Evolutionary conservation across 2,888 invertebrate species (phyloP).

Genomic region (Zaprionus obscuricornis): DNA sequence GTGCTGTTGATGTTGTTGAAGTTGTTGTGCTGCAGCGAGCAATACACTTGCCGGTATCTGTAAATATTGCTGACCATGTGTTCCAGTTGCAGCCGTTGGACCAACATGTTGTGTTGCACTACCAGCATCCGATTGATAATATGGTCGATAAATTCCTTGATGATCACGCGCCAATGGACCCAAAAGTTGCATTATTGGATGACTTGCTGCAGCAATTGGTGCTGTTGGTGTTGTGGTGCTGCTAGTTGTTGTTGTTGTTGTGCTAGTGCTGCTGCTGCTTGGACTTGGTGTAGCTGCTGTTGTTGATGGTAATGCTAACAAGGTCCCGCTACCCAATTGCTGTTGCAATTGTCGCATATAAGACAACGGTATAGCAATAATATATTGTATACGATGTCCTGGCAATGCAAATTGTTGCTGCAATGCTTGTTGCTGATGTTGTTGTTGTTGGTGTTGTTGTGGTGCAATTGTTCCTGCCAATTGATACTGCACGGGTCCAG

Average conservation of each 20-base stretch:
- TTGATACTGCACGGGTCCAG: slow-evolving; percentile 44
- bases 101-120: slow-evolving; percentile 36
- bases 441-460: slow-evolving; percentile 30
- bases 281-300: slow-evolving; percentile 11
- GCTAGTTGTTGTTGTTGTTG: slow-evolving; percentile 20
- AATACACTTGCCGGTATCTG: slow-evolving; percentile 69
- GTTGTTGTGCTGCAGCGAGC: slow-evolving; percentile 65
- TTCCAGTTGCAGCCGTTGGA: slow-evolving; percentile 28
- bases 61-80: slow-evolving; percentile 57
- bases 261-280: slow-evolving; percentile 1
- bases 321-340: slow-evolving; percentile 43
- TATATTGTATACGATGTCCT: slow-evolving; percentile 77
- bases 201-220: slow-evolving; percentile 26
- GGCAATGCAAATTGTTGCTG: slow-evolving; percentile 19
- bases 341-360: slow-evolving; percentile 79
- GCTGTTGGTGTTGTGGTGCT: slow-evolving; percentile 26
- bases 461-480: slow-evolving; percentile 39
- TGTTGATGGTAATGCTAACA: slow-evolving; percentile 27
- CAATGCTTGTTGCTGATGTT: slow-evolving; percentile 17
- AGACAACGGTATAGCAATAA: slow-evolving; percentile 79
- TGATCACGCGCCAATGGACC: slow-evolving; percentile 76
- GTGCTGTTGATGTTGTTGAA: slow-evolving; percentile 59
- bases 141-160: slow-evolving; percentile 69
- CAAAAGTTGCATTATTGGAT: slow-evolving; percentile 50
- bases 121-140: slow-evolving; percentile 48